Conservation (phyloP, 1,140 invertebrate genomes). For the Orius insidiosus region DNA sequence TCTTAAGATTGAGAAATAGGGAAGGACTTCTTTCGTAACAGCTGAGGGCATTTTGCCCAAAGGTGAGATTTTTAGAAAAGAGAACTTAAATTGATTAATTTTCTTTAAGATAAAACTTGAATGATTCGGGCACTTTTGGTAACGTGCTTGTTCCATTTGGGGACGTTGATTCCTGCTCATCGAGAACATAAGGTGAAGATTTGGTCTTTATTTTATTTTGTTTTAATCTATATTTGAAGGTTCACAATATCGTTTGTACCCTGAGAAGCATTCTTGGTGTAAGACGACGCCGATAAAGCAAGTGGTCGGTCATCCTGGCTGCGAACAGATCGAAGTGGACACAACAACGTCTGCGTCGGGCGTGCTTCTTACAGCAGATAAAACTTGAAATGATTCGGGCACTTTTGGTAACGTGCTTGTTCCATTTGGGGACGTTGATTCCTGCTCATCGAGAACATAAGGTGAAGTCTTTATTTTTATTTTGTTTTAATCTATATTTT, state of each 20-base stretch:
- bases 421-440: slow-evolving; percentile 1
- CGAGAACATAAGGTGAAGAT: not conserved
- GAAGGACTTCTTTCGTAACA: too few species aligned
- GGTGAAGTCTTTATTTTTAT: not conserved
- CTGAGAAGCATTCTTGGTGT: slow-evolving; percentile 51
- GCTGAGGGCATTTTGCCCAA: not conserved
- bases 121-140: not conserved
- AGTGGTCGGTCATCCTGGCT: slow-evolving; percentile 40
- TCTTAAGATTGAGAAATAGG: too few species aligned
- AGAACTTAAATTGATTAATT: not conserved
- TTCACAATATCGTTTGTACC: slow-evolving; percentile 48
- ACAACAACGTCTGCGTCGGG: slow-evolving; percentile 54
- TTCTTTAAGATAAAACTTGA: too few species aligned
- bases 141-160: not conserved
- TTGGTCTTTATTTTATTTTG: not conserved
- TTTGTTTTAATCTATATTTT: slow-evolving; percentile 9
- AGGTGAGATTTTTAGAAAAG: not conserved
- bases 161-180: not conserved
- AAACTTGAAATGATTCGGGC: not conserved
- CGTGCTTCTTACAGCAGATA: too few species aligned
- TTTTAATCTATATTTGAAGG: slow-evolving; percentile 25
- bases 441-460: not conserved
- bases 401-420: not conserved
- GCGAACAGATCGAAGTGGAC: slow-evolving; percentile 40
- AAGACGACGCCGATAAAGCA: slow-evolving; percentile 46